Evolutionary conservation across 2,797 vertebrate species (phyloP), one percentile per base, ranked within the genome.

Genomic region (Mallotus villosus): DNA sequence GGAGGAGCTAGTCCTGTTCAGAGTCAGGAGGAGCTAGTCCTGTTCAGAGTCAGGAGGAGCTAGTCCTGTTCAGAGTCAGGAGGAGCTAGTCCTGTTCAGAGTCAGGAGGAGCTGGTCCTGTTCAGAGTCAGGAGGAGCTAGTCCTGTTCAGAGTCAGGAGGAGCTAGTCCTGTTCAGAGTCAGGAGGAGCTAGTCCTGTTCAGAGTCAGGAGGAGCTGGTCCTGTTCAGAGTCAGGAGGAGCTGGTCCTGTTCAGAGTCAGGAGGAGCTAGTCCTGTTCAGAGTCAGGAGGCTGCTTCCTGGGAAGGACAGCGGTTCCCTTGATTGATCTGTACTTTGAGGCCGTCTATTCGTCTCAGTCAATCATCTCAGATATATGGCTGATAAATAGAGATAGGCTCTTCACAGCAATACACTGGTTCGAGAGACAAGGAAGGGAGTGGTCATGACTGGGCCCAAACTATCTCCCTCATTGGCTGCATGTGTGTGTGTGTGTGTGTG

Each of bases 291-390:
- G 88, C 87, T 89, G 86, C 82, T 87, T 90, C 81, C 77, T 82
- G 77, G 41, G 2, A 76, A 90, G 77, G 86, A 89, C 87, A 87
- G 83, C 82, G 72, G 72, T 78, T 82, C 68, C 85, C 89, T 86
- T 86, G 87, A 91, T 89, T 89, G 87, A 89, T 91, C 83, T 92
- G 87, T 87, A 79, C 80, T 75, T 68, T 67, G 69, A 87, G 84
- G 83, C 83, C 60, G 73, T 75, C 73, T 89, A 75, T 86, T 68
- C 87, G 91, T 84, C 73, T 81, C 83, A 74, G 22, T 91, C 87
- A 90, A 79, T 93, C 88, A 85, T 80, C 81, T 92, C 92, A 91
- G 88, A 87, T 85, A 83, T 86, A 80, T 74, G 79, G 84, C 85
- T 87, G 90, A 88, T 86, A 84, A 80, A 76, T 71, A 71, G 37